Base-by-base conservation (phyloP, 2,797 vertebrate genomes). In the Poecilia gillii region DNA sequence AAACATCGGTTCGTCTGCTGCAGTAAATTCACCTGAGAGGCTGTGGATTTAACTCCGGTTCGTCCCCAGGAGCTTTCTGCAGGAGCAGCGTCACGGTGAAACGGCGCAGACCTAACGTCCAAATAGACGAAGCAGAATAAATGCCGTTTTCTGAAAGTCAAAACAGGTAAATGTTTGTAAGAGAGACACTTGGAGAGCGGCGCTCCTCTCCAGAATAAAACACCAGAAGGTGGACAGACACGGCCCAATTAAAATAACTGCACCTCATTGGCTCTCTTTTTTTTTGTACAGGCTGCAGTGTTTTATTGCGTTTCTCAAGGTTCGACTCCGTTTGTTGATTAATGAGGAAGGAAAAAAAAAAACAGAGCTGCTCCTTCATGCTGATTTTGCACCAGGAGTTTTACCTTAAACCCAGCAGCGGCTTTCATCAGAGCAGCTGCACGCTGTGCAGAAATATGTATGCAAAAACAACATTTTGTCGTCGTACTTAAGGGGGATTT, bases 321-420 rank as follows among this genome's bases (percentile, higher is more conserved):
- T 59, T 76, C 62, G 71, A 7, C 25, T 81, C 71, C 33, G 70
- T 84, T 85, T 86, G 83, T 82, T 84, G 84, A 90, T 88, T 85
- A 87, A 89, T 84, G 81, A 86, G 55, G 46, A 33, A 70, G 57
- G 64, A 81, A 46, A 45, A 43, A 51, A 51, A 28, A 81, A 78
- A 43, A 81, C 75, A 73, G 59, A 87, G 53, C 77, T 46, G 74
- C 74, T 81, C 23, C n/a, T 78, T 80, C 72, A 78, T 80, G 88
- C 77, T 83, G 84, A 87, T 85, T 84, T 72, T 86, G 86, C 82
- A 90, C 68, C 78, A 76, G 59, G 47, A 39, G 46, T 79, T 89
- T 76, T 85, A 62, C 74, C 11, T 9, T 81, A 47, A 45, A 74
- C 77, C 71, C 55, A 76, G 64, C 75, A 84, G 75, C 74, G 74